phyloP scores from a whole-genome alignment of 2,797 vertebrate species.

The Silurus aristotelis region DNA sequence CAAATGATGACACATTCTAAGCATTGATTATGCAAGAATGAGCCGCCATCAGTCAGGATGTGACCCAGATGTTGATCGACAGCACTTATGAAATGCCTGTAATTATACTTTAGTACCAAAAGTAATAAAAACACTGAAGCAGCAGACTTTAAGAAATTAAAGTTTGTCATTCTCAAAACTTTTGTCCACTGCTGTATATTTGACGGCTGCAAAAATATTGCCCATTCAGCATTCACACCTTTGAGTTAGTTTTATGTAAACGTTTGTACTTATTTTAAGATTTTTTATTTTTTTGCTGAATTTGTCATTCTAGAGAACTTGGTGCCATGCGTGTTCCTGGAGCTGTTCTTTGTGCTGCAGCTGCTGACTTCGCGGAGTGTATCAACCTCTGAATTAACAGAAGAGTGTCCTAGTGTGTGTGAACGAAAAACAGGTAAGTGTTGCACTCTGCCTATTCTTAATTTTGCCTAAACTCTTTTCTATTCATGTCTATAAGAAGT shows the following conservation, averaged over 20 bases:
- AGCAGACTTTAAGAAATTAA: no score
- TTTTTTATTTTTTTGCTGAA: neutral
- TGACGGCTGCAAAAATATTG: no score
- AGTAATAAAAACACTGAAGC: no score
- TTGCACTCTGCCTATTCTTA: neutral
- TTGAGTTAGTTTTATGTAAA: neutral
- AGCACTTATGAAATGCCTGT: no score
- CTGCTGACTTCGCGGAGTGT: conserved; percentile 85
- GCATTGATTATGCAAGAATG: no score
- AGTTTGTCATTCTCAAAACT: no score
- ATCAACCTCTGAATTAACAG: conserved; percentile 59
- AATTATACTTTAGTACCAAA: no score
- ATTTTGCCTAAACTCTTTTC: neutral
- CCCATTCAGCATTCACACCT: neutral
- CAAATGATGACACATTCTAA: no score
- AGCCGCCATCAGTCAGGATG: no score
- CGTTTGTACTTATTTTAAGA: neutral
- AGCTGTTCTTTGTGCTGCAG: conserved; percentile 95
- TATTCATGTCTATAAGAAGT: neutral
- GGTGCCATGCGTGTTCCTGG: conserved; percentile 94
- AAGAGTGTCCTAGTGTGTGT: conserved; percentile 65
- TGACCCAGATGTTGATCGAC: no score
- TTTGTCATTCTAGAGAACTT: conserved; percentile 82
- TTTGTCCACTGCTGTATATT: no score
- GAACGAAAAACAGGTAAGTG: conserved; percentile 62